Base-by-base conservation (phyloP, 1,140 invertebrate species). In the Periplaneta americana region DNA sequence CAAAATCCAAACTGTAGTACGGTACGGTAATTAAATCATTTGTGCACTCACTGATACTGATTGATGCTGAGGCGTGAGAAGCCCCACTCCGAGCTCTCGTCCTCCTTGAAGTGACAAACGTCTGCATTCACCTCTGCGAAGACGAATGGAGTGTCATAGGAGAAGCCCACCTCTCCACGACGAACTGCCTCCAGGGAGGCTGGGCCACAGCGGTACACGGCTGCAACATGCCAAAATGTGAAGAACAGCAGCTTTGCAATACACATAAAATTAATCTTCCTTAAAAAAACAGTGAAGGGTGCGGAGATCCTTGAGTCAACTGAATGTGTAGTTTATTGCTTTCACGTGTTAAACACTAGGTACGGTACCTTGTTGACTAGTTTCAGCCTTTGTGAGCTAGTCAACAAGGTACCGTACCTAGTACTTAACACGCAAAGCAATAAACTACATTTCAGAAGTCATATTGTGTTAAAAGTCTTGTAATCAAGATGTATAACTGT, bases 81-180 rank as follows among this genome's bases (percentile, higher is more conserved):
- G 74, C 92, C 92, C 92, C 92, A 93, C 83, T 92, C 91, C 2
- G 91, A 92, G 39, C 89, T 89, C 77, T 91, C 88, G 85, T 94
- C 92, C 84, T 93, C 91, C 86, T 91, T 91, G 87, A 92, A 94
- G 85, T 92, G 91, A 79, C 94, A 92, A 34, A 94, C 87, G 84
- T 96, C 95, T 6, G 95, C 93, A 86, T 96, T 96, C 6, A 96
- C 92, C 88, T 95, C 94, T 74, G 93, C 91, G 87, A 94, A 94
- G 48, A 96, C 91, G 86, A 96, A 96, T 1, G 92, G 91, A 2
- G 92, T 93, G 85, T 96, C 95, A 85, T 94, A 96, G 80, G 91
- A 89, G 80, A 94, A 91, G 35, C 93, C 93, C 28, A 95, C 92
- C 87, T 95, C 92, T 13, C 95, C 95, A 79, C 91, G 90, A 36